Evolutionary conservation across 1,140 invertebrate genomes (phyloP), one percentile per base, ranked within the genome.

Genomic region (Lethrus apterus): DNA sequence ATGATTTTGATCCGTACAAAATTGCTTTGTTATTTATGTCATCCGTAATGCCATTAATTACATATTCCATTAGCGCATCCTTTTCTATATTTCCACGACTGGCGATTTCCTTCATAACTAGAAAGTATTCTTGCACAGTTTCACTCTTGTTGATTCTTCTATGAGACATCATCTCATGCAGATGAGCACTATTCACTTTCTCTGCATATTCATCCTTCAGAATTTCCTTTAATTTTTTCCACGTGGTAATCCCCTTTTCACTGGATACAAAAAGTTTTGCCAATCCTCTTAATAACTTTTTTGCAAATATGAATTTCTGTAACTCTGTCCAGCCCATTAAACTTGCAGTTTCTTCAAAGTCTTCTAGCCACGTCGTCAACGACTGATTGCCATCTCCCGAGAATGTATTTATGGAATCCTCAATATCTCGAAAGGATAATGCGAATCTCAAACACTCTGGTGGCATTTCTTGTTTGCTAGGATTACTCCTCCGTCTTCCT

Each of bases 1-100:
- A 41, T 13, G 49, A 50, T 8, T 29, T 42, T 3, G 61, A 60
- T n/a, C 62, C 58, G 33, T 65, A 66, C n/a, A 68, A 44, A 4
- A 66, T 56, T 11, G 34, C 30, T 53, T 67, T 68, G 17, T 51
- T 57, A 3, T 38, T 48, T n/a, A 47, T 40, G 15, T 60, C 57
- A n/a, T 64, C 63, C 14, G 53, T 47, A 14, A 66, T 60, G 3
- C 63, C 66, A 35, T 65, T 57, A n/a, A 67, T 63, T 5, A 65
- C 59, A 40, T 67, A 65, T 17, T 59, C 51, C 5, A 66, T 60
- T 10, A 63, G 15, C 1, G 58, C 50, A 4, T 30, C 41, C n/a
- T 56, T 48, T 38, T 66, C 64, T 23, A 65, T 42, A 4, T 57
- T 42, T 1, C 46, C 58, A 34, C 59, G 57, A 5, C 54, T 21